A percentile compares a stretch with the other conserved stretches of the same genome.
phyloP scores from a whole-genome alignment of 2,888 invertebrate genomes.

The Stenodera caucasica region DNA sequence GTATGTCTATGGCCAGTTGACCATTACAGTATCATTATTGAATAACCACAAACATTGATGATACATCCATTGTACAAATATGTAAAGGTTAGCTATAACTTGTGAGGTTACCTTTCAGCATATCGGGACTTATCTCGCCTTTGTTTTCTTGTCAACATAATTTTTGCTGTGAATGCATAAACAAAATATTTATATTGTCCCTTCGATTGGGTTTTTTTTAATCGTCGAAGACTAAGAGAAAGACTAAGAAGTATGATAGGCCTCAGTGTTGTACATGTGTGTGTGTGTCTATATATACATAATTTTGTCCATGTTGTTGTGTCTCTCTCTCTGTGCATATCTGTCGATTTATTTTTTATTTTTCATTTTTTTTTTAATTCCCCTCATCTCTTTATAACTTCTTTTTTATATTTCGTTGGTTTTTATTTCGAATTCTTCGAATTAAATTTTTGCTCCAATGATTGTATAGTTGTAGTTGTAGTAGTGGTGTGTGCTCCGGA shows the following conservation, averaged over 20 bases:
- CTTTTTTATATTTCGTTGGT: neutral
- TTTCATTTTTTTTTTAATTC: conserved; percentile 38
- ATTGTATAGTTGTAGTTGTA: no score
- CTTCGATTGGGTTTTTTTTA: conserved; percentile 53
- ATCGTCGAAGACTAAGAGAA: conserved; percentile 37
- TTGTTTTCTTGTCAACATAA: conserved; percentile 59
- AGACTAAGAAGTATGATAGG: conserved; percentile 24
- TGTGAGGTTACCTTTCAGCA: conserved; percentile 55
- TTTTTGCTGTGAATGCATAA: conserved; percentile 58
- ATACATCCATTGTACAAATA: conserved; percentile 41
- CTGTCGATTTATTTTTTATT: conserved; percentile 17
- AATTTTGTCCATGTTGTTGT: neutral
- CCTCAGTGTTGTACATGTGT: conserved; percentile 12
- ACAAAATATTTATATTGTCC: conserved; percentile 59
- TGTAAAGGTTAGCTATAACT: conserved; percentile 56
- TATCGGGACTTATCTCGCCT: conserved; percentile 58
- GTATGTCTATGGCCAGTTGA: conserved; percentile 53
- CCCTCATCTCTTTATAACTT: conserved; percentile 1
- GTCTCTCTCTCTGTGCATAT: conserved; percentile 13
- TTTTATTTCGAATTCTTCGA: conserved; percentile 42
- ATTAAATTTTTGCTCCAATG: conserved; percentile 52
- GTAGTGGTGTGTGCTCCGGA: conserved; percentile 31
- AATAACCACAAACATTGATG: conserved; percentile 8
- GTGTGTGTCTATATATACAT: neutral
- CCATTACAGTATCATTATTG: conserved; percentile 33